These are phyloP conservation scores for Cyclargus thomasi DNA, from an alignment of 1,140 invertebrate species.

Conservation along the genomic window DNA sequence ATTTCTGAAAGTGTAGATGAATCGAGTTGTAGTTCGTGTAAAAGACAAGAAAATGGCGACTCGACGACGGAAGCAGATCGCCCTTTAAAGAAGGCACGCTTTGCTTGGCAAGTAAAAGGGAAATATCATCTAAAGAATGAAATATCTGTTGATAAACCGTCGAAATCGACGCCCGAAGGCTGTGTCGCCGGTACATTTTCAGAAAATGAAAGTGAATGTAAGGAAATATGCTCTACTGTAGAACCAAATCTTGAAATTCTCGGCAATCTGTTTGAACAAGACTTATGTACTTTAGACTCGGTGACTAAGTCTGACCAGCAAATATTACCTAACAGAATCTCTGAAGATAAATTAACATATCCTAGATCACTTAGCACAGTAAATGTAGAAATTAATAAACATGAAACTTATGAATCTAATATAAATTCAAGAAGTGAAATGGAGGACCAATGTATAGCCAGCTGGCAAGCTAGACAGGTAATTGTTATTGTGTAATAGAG, in stretches of 20 bases:
- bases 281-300: constrained; percentile 62
- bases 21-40: constrained; percentile 66
- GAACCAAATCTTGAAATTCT: constrained; percentile 69
- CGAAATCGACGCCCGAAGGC: constrained; percentile 27
- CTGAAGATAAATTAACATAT: constrained; percentile 43
- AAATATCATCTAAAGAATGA: constrained; percentile 77
- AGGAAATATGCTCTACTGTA: constrained; percentile 44
- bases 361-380: constrained; percentile 48
- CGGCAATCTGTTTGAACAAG: constrained; percentile 64
- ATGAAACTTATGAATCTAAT: constrained; percentile 4
- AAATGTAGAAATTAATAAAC: constrained; percentile 30
- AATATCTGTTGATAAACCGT: constrained; percentile 34
- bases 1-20: constrained; percentile 49
- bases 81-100: constrained; percentile 79
- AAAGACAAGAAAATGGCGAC: constrained; percentile 72
- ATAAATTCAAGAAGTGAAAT: constrained; percentile 36
- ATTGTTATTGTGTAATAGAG: background rate
- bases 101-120: constrained; percentile 80
- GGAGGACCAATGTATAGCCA: constrained; percentile 74
- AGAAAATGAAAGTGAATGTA: constrained; percentile 33
- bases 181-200: constrained; percentile 40
- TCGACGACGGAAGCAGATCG: constrained; percentile 66
- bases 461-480: constrained; percentile 83
- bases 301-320: constrained; percentile 44
- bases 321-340: constrained; percentile 42